Base-by-base conservation (phyloP, 2,888 invertebrate genomes). In the Ichneumoninae sp. region DNA sequence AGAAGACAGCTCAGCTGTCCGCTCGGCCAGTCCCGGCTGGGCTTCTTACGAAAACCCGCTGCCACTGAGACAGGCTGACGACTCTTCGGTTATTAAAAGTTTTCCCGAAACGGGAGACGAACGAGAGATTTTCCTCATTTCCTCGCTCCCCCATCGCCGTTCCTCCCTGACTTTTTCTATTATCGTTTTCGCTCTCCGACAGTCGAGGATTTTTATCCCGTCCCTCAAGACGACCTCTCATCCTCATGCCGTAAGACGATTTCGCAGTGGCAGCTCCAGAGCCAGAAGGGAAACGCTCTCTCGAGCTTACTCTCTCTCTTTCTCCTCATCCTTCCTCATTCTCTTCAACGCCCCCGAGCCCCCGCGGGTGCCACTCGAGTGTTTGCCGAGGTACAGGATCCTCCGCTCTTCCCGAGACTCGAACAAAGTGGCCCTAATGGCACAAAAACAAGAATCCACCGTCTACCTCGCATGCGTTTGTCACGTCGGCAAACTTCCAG, bases 401-500 rank as follows among this genome's bases (percentile, higher is more conserved):
- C 33, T 69, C 40, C 62, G n/a, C 71, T 13, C 62, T 62, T 30
- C 33, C 33, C 54, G 60, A 62, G 72, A 62, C 76, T 72, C 88
- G 89, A 90, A 91, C 90, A 91, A 91, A 91, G 92, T 90, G 91
- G 89, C 86, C 89, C 89, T 91, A 91, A 91, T 92, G 91, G 90
- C 80, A 89, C 89, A 91, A 91, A 91, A 92, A 91, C 89, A 90
- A 89, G 33, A 62, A 33, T 89, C 85, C 81, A 87, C 89, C 87
- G 87, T 76, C 69, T 19, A 30, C 57, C 57, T 44, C 44, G 44
- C 50, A 36, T 44, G 65, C 66, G 57, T 62, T 62, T 33, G 30
- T 62, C 62, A 62, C 62, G 26, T 30, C 22, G 30, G 33, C 19
- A 65, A 68, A 66, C 60, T 52, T 40, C 22, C 30, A 44, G 66